These are phyloP conservation scores for Achatina immaculata DNA, from an alignment of 1,140 invertebrate genomes.

Conservation along the genomic window DNA sequence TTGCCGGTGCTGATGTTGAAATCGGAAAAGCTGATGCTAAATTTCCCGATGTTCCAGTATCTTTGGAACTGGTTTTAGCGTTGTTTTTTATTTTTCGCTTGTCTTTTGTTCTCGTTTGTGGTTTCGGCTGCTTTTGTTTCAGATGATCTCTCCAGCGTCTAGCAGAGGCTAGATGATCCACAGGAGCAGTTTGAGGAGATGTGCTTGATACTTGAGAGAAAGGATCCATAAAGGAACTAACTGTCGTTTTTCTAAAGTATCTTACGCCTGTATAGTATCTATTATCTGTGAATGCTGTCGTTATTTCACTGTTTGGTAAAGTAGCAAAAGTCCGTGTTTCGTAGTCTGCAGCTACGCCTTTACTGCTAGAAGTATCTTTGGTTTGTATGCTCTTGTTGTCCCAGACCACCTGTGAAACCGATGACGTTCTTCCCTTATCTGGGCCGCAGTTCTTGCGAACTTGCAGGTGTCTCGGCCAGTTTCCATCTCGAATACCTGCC, in stretches of 20 bases:
- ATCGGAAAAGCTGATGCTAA: not conserved
- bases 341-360: too few species aligned
- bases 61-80: not conserved
- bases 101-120: not conserved
- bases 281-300: too few species aligned
- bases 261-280: too few species aligned
- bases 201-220: too few species aligned
- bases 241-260: too few species aligned
- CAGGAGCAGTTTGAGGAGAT: too few species aligned
- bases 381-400: not conserved
- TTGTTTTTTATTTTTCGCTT: not conserved
- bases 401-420: not conserved
- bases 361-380: not conserved
- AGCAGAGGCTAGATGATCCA: not conserved
- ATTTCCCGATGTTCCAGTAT: not conserved
- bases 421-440: not conserved
- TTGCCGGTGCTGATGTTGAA: not conserved
- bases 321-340: too few species aligned
- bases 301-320: too few species aligned
- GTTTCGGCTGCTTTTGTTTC: not conserved
- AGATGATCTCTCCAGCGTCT: not conserved
- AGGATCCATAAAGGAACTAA: too few species aligned
- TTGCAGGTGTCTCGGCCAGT: not conserved
- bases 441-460: not conserved
- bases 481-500: not conserved